Base-by-base conservation (phyloP, 2,888 invertebrate species). In the Campaea margaritaria region DNA sequence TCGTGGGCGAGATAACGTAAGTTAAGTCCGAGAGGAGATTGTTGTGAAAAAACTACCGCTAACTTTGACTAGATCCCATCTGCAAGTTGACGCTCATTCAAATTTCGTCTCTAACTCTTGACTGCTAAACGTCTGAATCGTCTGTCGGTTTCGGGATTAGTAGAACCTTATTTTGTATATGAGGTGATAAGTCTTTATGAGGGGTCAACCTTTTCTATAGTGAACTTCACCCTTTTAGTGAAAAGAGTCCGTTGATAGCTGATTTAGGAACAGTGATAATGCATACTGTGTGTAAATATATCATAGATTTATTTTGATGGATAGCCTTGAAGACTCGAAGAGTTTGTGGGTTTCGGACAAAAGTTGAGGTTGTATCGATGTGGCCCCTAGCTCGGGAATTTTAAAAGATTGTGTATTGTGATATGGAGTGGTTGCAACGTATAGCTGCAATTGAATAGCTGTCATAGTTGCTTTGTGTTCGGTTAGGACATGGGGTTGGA, bases 181-280 rank as follows among this genome's bases (percentile, higher is more conserved):
- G 91, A 91, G 88, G 92, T 91, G 92, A 92, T 92, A 92, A 91
- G 92, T 92, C 92, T 91, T 91, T 92, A 92, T 91, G 92, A 92
- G 89, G 93, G 92, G 92, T 92, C 92, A 92, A 91, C 92, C 92
- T 91, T 92, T 92, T 91, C 91, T 90, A 90, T 91, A 85, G 90
- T 86, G 85, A 80, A 82, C 84, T 82, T 90, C 87, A 91, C 92
- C 92, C 92, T 92, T 92, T 92, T 90, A 92, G 92, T 92, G 92
- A 92, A 92, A 92, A 91, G 92, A 91, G 91, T 89, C 82, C 84
- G 91, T 90, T 92, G 92, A 92, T 91, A 90, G 92, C 91, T 92
- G 93, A 92, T 92, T 90, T 91, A 92, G 86, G 89, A 91, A 89
- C 85, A 68, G 87, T 84, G 92, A 92, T 92, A 92, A 91, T 91